Conservation (phyloP, 1,140 invertebrate species). For the Lepidostoma basale region DNA sequence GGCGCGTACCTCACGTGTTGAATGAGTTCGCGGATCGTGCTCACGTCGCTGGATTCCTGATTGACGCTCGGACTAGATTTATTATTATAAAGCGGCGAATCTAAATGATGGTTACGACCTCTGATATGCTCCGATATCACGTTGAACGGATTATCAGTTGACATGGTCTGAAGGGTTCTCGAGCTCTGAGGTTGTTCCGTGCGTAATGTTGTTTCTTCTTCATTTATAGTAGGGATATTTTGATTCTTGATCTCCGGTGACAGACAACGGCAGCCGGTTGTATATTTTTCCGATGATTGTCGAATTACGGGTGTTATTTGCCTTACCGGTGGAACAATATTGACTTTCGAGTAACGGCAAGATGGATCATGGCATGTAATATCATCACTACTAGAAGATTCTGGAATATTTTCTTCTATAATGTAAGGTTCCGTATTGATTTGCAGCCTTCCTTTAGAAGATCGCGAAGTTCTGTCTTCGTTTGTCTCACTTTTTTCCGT, state of each 20-base stretch:
- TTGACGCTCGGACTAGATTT: not conserved
- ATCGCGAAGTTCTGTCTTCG: not conserved
- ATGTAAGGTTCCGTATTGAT: conserved; percentile 2
- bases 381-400: not conserved
- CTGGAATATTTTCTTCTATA: conserved; percentile 1
- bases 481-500: not conserved
- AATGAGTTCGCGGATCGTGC: conserved; percentile 5
- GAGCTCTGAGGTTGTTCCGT: not conserved
- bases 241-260: no score
- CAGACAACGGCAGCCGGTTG: no score
- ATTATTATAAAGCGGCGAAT: not conserved
- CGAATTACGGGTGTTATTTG: conserved; percentile 2
- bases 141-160: conserved; percentile 24
- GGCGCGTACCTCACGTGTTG: conserved; percentile 13
- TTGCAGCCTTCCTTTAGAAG: not conserved
- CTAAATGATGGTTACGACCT: not conserved
- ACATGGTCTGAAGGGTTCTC: conserved; percentile 12
- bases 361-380: not conserved
- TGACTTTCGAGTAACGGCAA: not conserved
- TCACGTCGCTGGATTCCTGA: not conserved
- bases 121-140: conserved; percentile 15
- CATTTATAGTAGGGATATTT: no score
- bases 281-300: conserved; percentile 1
- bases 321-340: not conserved
- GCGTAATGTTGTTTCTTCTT: not conserved